Evolutionary conservation across 1,140 invertebrate genomes (phyloP).

Genomic region (Dendrolimus kikuchii): DNA sequence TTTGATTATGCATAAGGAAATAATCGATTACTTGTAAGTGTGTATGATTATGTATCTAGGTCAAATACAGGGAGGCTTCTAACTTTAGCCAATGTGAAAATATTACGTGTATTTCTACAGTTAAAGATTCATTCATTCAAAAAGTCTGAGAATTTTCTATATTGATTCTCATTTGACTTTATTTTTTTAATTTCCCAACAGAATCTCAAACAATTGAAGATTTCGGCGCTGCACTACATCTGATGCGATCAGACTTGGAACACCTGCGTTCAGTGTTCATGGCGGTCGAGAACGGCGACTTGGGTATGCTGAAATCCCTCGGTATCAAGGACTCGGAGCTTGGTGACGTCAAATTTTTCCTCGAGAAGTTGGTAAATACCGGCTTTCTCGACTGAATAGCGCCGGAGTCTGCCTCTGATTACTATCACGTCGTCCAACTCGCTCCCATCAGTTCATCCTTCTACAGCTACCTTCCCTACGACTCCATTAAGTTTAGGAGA

Average conservation of each 20-base stretch:
- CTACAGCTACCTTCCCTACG: slow-evolving; percentile 74
- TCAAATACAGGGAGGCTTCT: no score
- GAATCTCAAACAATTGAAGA: slow-evolving; percentile 98
- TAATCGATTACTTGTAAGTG: no score
- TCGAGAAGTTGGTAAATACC: slow-evolving; percentile 96
- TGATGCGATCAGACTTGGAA: slow-evolving; percentile 91
- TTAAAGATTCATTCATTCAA: no score
- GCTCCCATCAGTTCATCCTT: slow-evolving; percentile 74
- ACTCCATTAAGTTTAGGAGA: slow-evolving; percentile 54
- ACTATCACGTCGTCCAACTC: slow-evolving; percentile 74
- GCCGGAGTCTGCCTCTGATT: slow-evolving; percentile 77
- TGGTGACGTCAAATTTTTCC: slow-evolving; percentile 97
- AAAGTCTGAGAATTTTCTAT: no score
- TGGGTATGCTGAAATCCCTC: slow-evolving; percentile 93
- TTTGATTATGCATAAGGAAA: no score
- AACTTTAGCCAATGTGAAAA: no score
- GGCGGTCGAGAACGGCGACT: slow-evolving; percentile 96
- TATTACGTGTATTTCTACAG: no score
- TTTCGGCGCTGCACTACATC: slow-evolving; percentile 88
- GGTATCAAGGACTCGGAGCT: slow-evolving; percentile 96
- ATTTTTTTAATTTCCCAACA: slow-evolving; percentile 53
- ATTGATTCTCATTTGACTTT: not conserved
- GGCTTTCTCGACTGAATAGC: slow-evolving; percentile 95
- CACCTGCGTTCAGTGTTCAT: slow-evolving; percentile 95
- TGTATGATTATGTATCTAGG: no score